Evolutionary conservation across 2,113 vertebrate species (phyloP).

Genomic region (Hepsetus odoe): DNA sequence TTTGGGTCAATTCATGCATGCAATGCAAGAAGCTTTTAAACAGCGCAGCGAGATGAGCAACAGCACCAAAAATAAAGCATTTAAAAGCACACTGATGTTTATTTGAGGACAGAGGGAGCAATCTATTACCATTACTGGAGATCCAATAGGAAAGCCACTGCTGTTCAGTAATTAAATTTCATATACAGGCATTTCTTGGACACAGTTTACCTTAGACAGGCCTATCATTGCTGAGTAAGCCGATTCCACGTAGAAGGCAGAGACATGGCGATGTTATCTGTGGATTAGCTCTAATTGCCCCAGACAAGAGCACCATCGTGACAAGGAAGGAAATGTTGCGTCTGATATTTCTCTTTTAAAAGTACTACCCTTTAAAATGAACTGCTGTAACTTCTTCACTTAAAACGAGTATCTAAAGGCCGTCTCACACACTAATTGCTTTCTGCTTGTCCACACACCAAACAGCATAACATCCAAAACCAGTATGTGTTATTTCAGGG

Average conservation of each 20-base stretch:
- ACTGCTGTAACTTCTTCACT: too few relatives aligned
- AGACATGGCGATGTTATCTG: neutral
- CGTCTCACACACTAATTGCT: too few relatives aligned
- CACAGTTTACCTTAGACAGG: neutral
- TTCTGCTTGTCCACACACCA: too few relatives aligned
- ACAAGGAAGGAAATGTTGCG: too few relatives aligned
- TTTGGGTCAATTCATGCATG: neutral
- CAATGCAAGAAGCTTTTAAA: neutral
- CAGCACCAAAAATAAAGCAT: neutral
- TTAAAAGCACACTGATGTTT: neutral
- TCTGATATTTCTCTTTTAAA: too few relatives aligned
- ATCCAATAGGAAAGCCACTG: neutral
- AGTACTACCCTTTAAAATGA: too few relatives aligned
- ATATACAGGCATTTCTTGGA: neutral
- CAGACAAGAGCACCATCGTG: neutral
- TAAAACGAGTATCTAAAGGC: too few relatives aligned
- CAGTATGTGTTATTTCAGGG: too few relatives aligned
- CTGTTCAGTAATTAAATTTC: neutral
- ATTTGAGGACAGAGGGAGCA: neutral
- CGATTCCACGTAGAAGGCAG: neutral
- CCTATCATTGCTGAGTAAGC: conserved; percentile 4
- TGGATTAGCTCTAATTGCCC: neutral
- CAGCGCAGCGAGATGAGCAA: neutral
- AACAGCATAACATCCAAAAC: too few relatives aligned
- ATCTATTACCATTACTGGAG: neutral